Evolutionary conservation across 92 coral and sea anemone species (phyloP).

Genomic region (Meandrina meandrites): DNA sequence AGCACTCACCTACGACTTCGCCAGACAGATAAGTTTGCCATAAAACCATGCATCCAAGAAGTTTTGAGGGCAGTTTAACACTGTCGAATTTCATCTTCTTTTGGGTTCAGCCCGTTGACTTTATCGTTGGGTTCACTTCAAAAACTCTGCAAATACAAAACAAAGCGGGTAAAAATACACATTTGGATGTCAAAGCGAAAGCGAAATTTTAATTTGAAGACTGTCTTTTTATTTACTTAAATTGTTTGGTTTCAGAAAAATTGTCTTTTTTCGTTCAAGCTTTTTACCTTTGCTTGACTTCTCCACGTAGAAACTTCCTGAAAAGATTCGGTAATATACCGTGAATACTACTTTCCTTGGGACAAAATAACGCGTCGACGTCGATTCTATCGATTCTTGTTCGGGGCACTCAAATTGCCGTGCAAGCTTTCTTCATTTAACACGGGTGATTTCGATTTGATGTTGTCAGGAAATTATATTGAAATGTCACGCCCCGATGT

Average conservation of each 20-base stretch:
- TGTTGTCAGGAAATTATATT: neutral
- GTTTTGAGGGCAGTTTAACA: neutral
- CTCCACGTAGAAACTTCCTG: neutral
- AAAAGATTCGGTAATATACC: neutral
- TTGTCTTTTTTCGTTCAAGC: neutral
- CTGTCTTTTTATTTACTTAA: neutral
- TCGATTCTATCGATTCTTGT: neutral
- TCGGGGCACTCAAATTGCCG: neutral
- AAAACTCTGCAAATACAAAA: neutral
- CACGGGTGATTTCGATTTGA: neutral
- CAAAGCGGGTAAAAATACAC: neutral
- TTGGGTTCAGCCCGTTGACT: neutral
- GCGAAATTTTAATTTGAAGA: neutral
- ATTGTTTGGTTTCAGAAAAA: neutral
- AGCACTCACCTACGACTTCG: neutral
- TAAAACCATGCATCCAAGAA: neutral
- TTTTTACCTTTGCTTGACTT: neutral
- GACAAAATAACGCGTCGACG: neutral
- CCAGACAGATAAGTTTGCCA: neutral
- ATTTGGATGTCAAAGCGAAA: neutral
- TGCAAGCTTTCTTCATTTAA: neutral
- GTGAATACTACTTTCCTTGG: neutral
- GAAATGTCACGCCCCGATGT: neutral
- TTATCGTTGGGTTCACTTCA: neutral
- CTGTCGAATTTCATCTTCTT: neutral